These are phyloP conservation scores for Brachionus paranguensis DNA, from an alignment of 1,140 invertebrate genomes.

Conservation along the genomic window DNA sequence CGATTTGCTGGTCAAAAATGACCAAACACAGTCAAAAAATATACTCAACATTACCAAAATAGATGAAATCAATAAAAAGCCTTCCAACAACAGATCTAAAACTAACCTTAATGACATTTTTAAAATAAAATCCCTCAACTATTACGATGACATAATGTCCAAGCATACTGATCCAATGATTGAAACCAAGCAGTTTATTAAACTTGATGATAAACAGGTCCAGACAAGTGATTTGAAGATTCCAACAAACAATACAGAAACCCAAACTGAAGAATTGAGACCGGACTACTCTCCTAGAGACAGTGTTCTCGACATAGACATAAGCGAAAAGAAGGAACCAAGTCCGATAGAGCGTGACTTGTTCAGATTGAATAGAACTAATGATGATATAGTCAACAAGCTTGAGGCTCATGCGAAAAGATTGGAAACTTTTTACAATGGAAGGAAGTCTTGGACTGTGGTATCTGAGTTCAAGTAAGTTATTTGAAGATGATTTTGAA, in stretches of 20 bases:
- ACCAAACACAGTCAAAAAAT: neutral
- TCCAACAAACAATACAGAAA: neutral
- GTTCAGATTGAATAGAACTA: neutral
- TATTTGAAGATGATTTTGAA: neutral
- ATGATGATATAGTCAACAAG: neutral
- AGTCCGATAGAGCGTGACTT: neutral
- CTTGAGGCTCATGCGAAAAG: neutral
- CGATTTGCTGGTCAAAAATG: neutral
- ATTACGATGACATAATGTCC: slow-evolving; percentile 10
- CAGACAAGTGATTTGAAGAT: neutral
- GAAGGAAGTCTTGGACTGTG: neutral
- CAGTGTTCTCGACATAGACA: neutral
- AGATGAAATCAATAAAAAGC: slow-evolving; percentile 1
- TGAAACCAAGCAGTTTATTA: neutral
- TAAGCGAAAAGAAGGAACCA: neutral
- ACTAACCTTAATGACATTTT: slow-evolving; percentile 2
- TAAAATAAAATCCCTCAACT: slow-evolving; percentile 1
- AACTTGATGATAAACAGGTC: neutral
- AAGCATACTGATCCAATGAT: neutral
- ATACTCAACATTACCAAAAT: neutral
- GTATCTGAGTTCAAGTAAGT: neutral
- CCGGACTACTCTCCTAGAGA: neutral
- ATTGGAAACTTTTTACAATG: slow-evolving; percentile 29
- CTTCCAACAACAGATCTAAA: neutral
- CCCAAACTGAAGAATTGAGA: neutral